These are phyloP conservation scores for Crematogaster levior DNA, from an alignment of 2,888 invertebrate species.

Conservation along the genomic window DNA sequence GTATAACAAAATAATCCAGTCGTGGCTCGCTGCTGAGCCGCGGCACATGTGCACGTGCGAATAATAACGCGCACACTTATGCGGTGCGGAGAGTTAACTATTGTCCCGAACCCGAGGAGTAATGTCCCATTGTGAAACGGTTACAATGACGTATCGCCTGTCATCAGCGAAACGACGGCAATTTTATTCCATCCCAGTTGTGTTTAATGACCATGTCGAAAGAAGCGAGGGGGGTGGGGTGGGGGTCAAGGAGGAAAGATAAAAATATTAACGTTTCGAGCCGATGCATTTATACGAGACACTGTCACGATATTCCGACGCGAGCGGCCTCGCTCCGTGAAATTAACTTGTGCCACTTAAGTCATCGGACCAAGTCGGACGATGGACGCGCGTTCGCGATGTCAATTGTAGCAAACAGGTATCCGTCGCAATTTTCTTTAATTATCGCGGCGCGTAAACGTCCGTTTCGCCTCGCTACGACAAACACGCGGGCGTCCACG, in stretches of 20 bases:
- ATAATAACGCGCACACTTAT: slow-evolving; percentile 69
- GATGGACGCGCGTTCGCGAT: slow-evolving; percentile 1
- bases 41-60: slow-evolving; percentile 70
- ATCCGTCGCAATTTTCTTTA: slow-evolving; percentile 40
- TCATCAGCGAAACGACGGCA: slow-evolving; percentile 67
- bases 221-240: background rate
- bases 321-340: slow-evolving; percentile 12
- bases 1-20: slow-evolving; percentile 26
- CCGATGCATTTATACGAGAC: background rate
- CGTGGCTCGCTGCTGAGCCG: slow-evolving; percentile 47
- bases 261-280: slow-evolving; percentile 35
- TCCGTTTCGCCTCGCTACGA: slow-evolving; percentile 8
- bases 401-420: slow-evolving; percentile 17
- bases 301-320: slow-evolving; percentile 6
- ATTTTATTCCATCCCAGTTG: slow-evolving; percentile 68
- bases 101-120: slow-evolving; percentile 76
- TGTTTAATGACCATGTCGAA: slow-evolving; percentile 52
- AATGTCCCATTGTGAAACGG: slow-evolving; percentile 80
- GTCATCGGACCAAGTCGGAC: background rate
- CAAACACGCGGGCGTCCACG: slow-evolving; percentile 33
- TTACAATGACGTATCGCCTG: slow-evolving; percentile 76
- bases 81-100: slow-evolving; percentile 70
- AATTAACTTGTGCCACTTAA: slow-evolving; percentile 39
- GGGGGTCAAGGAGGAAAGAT: background rate
- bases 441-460: slow-evolving; percentile 23